Evolutionary conservation across 2,888 invertebrate species (phyloP).

Genomic region (Ferrisia virgata): DNA sequence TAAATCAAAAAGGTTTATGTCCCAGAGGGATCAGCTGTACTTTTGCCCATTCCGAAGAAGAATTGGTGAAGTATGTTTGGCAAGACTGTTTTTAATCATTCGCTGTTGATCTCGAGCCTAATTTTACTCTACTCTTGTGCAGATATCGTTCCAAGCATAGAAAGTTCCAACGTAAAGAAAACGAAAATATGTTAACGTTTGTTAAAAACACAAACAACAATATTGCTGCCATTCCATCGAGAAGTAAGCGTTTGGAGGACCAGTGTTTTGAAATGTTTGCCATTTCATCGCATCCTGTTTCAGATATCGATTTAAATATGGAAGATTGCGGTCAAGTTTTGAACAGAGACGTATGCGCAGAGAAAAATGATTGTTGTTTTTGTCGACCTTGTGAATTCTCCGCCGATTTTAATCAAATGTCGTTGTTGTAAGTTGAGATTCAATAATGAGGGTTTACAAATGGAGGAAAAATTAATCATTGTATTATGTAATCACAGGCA

Average conservation of each 20-base stretch:
- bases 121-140: background rate
- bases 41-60: conserved; percentile 88
- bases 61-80: conserved; percentile 71
- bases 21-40: conserved; percentile 84
- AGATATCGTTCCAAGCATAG: conserved; percentile 41
- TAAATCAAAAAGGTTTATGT: conserved; percentile 74
- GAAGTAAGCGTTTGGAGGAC: background rate
- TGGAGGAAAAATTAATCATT: too few relatives aligned
- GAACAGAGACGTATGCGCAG: conserved; percentile 6
- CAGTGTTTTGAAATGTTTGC: background rate
- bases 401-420: background rate
- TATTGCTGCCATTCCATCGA: background rate
- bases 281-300: background rate
- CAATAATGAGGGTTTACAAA: background rate
- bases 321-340: conserved; percentile 28
- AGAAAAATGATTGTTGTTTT: conserved; percentile 29
- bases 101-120: background rate
- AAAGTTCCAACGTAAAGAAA: conserved; percentile 39
- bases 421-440: conserved; percentile 22
- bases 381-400: conserved; percentile 16
- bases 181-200: background rate
- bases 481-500: conserved; percentile 5
- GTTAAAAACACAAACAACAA: background rate
- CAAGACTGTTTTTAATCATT: background rate
- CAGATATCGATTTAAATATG: conserved; percentile 20